Evolutionary conservation across 2,113 vertebrate genomes (phyloP).

Genomic region (Eira barbara): DNA sequence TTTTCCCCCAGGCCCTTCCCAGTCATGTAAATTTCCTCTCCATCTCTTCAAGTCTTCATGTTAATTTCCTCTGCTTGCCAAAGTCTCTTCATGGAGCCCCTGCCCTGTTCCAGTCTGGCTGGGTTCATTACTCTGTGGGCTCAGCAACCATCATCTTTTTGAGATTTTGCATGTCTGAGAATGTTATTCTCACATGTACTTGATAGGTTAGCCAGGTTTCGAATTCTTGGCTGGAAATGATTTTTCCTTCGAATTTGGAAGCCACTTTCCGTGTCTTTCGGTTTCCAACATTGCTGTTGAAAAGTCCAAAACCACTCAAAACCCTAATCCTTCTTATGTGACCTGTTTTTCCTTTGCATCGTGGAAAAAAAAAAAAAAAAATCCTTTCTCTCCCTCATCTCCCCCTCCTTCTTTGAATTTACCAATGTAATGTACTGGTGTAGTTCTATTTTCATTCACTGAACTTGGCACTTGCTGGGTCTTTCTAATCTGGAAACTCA

Average conservation of each 20-base stretch:
- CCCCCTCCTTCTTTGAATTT: not conserved
- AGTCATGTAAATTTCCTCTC: not conserved
- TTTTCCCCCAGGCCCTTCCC: not conserved
- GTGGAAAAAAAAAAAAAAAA: not conserved
- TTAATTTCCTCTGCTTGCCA: not conserved
- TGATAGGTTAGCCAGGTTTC: conserved; percentile 41
- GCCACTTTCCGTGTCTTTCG: conserved; percentile 17
- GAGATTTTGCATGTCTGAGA: conserved; percentile 21
- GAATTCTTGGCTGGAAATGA: conserved; percentile 18
- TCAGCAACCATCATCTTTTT: not conserved
- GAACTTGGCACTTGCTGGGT: not conserved
- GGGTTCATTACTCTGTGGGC: not conserved
- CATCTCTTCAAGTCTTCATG: not conserved
- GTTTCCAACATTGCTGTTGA: not conserved
- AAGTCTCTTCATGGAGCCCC: not conserved
- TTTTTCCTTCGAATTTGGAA: conserved; percentile 47
- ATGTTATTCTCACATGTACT: conserved; percentile 12
- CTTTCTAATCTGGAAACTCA: conserved; percentile 28
- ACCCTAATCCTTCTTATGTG: not conserved
- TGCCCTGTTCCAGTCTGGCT: not conserved
- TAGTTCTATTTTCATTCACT: conserved; percentile 8
- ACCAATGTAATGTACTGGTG: not conserved
- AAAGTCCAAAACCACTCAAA: not conserved
- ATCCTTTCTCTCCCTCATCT: not conserved
- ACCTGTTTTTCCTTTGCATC: not conserved